Conservation (phyloP, 2,797 vertebrate species). For the Paguma larvata region DNA sequence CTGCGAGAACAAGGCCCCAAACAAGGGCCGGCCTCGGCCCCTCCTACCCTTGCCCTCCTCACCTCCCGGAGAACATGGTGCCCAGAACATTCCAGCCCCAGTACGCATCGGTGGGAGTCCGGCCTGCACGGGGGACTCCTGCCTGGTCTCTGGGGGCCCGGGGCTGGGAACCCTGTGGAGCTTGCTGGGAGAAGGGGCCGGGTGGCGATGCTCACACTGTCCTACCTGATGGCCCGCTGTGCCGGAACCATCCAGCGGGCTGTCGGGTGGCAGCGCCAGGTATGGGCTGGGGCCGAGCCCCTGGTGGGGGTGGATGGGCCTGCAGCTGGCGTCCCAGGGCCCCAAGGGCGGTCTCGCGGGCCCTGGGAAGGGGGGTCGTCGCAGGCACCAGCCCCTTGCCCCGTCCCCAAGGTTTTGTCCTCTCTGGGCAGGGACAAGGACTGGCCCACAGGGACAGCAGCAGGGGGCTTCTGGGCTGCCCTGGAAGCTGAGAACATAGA, state of each 20-base stretch:
- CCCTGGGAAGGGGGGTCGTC: neutral
- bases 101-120: neutral
- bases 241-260: constrained; percentile 66
- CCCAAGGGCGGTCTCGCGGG: neutral
- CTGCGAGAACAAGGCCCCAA: constrained; percentile 47
- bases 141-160: neutral
- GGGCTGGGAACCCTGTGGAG: neutral
- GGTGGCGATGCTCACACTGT: constrained; percentile 84
- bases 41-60: constrained; percentile 41
- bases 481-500: neutral
- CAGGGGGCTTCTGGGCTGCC: neutral
- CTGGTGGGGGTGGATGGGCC: neutral
- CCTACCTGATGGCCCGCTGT: constrained; percentile 84
- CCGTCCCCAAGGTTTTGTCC: too few relatives aligned
- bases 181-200: constrained; percentile 53
- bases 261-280: constrained; percentile 44
- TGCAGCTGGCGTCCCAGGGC: neutral
- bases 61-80: constrained; percentile 51
- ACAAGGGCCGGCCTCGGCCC: neutral
- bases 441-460: accelerated
- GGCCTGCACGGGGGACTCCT: neutral
- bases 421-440: neutral
- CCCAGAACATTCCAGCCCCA: constrained; percentile 58
- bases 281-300: neutral
- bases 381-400: neutral